Base-by-base conservation (phyloP, 2,113 vertebrate genomes). In the Cottus gobio region DNA sequence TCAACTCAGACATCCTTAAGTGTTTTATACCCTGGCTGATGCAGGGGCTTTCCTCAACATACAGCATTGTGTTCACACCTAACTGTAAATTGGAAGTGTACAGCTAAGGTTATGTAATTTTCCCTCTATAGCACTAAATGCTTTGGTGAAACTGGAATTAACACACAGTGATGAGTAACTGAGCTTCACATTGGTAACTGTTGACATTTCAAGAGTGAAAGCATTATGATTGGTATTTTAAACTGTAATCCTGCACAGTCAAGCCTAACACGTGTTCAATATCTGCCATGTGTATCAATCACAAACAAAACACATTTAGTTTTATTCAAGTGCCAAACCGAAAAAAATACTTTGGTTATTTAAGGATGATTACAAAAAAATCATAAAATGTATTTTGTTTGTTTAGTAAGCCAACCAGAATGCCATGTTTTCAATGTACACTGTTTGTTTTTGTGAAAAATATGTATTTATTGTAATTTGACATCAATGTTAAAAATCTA, bases 71-170 rank as follows among this genome's bases (percentile, higher is more conserved):
- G 2, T 57, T 54, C 13, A 81, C 28, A 67, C 56, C 48, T 58
- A 44, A 71, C 70, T 75, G 48, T 79, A 85, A 83, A 71, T 30
- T 88, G 86, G 88, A 89, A 90, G 85, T 46, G 30, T 36, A 30
- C 0, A 46, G 42, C 73, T 60, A 86, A 75, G 30, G 28, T 48
- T 77, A n/a, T 56, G 54, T 82, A 7, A 77, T 75, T 75, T 85
- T 65, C 3, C 20, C 42, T 8, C 16, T 4, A 12, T 57, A 57
- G 7, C 18, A 26, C 12, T 5, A 0, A n/a, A 13, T 58, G n/a
- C 28, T 46, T 36, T 26, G 37, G 46, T 86, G 86, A 87, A 84
- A 88, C 87, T 92, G 92, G 90, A 93, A 93, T 86, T 91, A 89
- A 87, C 92, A 77, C 13, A 2, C 9, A 31, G 11, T 26, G 30